Base-by-base conservation (phyloP, 2,888 invertebrate species). In the Amitus sp. region DNA sequence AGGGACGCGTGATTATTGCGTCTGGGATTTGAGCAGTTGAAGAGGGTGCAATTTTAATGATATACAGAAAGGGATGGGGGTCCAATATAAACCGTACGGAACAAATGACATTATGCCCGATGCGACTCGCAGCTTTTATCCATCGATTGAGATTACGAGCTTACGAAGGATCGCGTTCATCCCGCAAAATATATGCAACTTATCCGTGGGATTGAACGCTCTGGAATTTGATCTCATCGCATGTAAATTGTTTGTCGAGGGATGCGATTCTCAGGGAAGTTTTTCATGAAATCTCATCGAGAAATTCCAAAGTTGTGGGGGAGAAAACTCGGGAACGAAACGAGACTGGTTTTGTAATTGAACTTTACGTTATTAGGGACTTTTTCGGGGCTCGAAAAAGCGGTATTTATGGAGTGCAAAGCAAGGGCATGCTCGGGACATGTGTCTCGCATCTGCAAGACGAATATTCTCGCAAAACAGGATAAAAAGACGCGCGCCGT, bases 371-470 rank as follows among this genome's bases (percentile, higher is more conserved):
- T n/a, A 12, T 9, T 10, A 33, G 33, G 33, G 33, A 33, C 33
- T 12, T 3, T 12, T 33, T 33, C n/a, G 3, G 33, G 12, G 33
- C n/a, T 12, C 12, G 9, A 3, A n/a, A 33, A 33, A 33, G 2
- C 10, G n/a, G 33, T 33, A 33, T 33, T 33, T 33, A 33, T 33
- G 33, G n/a, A 33, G 33, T 33, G 33, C 43, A 23, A 23, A n/a
- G n/a, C n/a, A n/a, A 9, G 28, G 28, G 6, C 28, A 27, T 27
- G 28, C 28, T 9, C 28, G 28, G 47, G 47, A 51, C 67, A 65
- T 63, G 65, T 63, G 67, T 53, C 43, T 52, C 47, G 56, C 67
- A 64, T 65, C 64, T 63, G 63, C 47, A 43, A 45, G 58, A 57
- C 60, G 65, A 58, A 60, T 64, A 60, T 68, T 49, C 57, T 49